phyloP scores from a whole-genome alignment of 1,140 invertebrate species.

The Sinella curviseta region DNA sequence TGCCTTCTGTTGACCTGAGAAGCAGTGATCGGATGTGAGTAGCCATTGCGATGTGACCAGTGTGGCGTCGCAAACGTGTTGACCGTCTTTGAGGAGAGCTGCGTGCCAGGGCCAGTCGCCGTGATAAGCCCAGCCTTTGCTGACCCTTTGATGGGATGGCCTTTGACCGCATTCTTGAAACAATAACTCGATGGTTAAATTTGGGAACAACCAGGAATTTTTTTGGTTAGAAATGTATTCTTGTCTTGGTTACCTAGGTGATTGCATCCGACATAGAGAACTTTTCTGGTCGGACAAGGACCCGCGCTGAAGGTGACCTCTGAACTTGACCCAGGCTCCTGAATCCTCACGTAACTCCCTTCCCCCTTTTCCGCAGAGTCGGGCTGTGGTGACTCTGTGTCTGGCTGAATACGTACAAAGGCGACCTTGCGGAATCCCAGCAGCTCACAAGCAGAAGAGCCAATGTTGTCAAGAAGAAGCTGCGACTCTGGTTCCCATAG shows the following conservation, averaged over 20 bases:
- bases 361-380: slow-evolving; percentile 8
- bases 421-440: slow-evolving; percentile 49
- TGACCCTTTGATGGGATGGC: slow-evolving; percentile 47
- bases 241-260: slow-evolving; percentile 70
- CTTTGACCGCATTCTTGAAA: slow-evolving; percentile 74
- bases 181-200: slow-evolving; percentile 15
- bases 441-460: slow-evolving; percentile 49
- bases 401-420: slow-evolving; percentile 46
- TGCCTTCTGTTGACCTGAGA: slow-evolving; percentile 79
- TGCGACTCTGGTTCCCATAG: slow-evolving; percentile 49
- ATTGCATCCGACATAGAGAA: slow-evolving; percentile 75
- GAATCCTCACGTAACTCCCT: slow-evolving; percentile 46
- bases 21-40: slow-evolving; percentile 83
- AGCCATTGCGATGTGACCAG: slow-evolving; percentile 77
- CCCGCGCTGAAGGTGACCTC: slow-evolving; percentile 78
- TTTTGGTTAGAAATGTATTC: too few relatives aligned
- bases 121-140: slow-evolving; percentile 42
- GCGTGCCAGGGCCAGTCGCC: slow-evolving; percentile 81
- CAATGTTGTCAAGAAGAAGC: slow-evolving; percentile 51
- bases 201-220: background rate
- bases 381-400: slow-evolving; percentile 37
- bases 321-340: slow-evolving; percentile 61
- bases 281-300: slow-evolving; percentile 72
- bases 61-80: slow-evolving; percentile 84
- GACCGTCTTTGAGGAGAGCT: slow-evolving; percentile 75